These are phyloP conservation scores for Drosophila monieri DNA, from an alignment of 2,888 invertebrate genomes.

Conservation along the genomic window DNA sequence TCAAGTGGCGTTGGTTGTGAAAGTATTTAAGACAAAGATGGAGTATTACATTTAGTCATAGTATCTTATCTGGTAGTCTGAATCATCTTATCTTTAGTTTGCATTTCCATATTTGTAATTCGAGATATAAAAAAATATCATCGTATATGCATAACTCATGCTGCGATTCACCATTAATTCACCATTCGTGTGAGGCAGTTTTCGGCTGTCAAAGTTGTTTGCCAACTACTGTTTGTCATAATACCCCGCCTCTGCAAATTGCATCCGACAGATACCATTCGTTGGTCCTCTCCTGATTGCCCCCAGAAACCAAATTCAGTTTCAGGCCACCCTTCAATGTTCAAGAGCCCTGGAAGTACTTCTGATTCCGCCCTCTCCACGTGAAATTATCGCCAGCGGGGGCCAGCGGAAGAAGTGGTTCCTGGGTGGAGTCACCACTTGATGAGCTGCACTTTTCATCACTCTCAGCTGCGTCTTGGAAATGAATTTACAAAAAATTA, in stretches of 20 bases:
- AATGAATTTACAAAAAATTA: constrained; percentile 54
- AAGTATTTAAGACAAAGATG: neutral
- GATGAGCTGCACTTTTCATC: constrained; percentile 59
- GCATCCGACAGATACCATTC: constrained; percentile 58
- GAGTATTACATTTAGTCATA: neutral
- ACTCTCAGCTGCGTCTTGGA: constrained; percentile 46
- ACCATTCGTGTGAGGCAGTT: constrained; percentile 29
- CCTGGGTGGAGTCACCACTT: constrained; percentile 29
- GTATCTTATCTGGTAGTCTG: no score
- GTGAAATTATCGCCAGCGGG: constrained; percentile 22
- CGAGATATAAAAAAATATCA: neutral
- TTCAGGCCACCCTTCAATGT: constrained; percentile 53
- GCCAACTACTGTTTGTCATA: constrained; percentile 67
- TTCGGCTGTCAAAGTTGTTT: constrained; percentile 52
- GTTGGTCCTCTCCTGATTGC: neutral
- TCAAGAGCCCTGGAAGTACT: constrained; percentile 41
- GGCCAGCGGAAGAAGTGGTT: constrained; percentile 1
- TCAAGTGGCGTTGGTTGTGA: neutral
- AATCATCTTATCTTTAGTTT: neutral
- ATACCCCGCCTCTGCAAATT: constrained; percentile 7
- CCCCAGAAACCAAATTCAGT: constrained; percentile 48
- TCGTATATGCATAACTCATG: constrained; percentile 9
- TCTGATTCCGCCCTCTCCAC: constrained; percentile 18
- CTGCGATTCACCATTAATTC: constrained; percentile 55
- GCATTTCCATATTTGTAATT: constrained; percentile 1